These are phyloP conservation scores for Campylomormyrus numenius DNA, from an alignment of 2,113 vertebrate species.

Conservation along the genomic window DNA sequence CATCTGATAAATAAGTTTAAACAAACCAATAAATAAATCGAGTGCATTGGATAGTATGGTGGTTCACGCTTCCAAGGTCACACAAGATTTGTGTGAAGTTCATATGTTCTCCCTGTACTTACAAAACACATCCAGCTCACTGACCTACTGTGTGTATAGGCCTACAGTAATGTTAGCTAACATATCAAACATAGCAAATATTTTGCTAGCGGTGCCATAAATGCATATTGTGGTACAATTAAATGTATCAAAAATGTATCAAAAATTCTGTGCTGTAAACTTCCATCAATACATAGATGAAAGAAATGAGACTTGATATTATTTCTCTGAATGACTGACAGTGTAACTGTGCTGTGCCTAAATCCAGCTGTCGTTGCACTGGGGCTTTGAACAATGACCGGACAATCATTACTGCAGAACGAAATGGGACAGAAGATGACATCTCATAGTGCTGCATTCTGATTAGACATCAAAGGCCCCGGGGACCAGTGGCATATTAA, in stretches of 20 bases:
- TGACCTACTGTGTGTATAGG: not conserved
- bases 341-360: not conserved
- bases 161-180: not conserved
- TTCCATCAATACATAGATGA: not conserved
- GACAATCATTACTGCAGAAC: conserved; percentile 20
- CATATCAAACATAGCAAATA: not conserved
- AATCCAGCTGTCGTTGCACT: not conserved
- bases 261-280: not conserved
- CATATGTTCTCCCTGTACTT: too few species aligned
- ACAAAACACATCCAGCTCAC: not conserved
- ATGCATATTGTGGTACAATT: not conserved
- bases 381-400: not conserved
- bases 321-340: not conserved
- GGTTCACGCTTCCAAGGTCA: not conserved
- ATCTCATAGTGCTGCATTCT: conserved; percentile 15
- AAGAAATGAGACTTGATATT: not conserved
- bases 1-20: not conserved
- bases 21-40: not conserved
- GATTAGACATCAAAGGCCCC: conserved; percentile 21
- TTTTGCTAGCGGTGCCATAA: not conserved
- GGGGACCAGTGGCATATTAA: not conserved
- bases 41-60: not conserved
- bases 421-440: not conserved
- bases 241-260: not conserved
- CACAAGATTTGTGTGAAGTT: not conserved